Conservation (phyloP, 1,140 invertebrate genomes). For the Danaus plexippus region DNA sequence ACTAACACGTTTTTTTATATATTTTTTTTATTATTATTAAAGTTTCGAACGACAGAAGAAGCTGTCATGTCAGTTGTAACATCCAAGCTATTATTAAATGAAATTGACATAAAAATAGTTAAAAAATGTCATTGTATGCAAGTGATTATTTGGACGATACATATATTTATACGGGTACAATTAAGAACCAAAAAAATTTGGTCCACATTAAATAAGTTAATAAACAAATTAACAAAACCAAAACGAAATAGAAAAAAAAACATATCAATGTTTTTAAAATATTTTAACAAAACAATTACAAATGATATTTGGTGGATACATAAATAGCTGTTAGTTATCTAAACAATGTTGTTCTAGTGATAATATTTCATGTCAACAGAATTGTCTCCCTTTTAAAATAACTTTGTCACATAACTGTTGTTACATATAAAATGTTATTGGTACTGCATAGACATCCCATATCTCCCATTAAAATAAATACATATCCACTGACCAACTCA, state of each 20-base stretch:
- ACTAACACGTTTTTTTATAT: constrained; percentile 5
- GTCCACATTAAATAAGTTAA: constrained; percentile 55
- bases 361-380: too few relatives aligned
- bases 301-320: too few relatives aligned
- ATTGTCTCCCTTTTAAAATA: too few relatives aligned
- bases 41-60: constrained; percentile 2
- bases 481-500: too few relatives aligned
- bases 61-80: not conserved
- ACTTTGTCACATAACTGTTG: too few relatives aligned
- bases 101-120: constrained; percentile 37
- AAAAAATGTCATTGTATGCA: constrained; percentile 19
- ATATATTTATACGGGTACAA: constrained; percentile 34
- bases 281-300: too few relatives aligned
- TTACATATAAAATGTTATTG: too few relatives aligned
- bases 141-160: constrained; percentile 17
- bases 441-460: too few relatives aligned
- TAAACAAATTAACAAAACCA: constrained; percentile 23
- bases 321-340: too few relatives aligned
- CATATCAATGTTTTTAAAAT: too few relatives aligned
- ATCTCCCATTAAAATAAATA: too few relatives aligned
- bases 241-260: constrained; percentile 1
- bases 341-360: too few relatives aligned
- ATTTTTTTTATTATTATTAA: constrained; percentile 9
- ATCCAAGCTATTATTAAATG: constrained; percentile 19
- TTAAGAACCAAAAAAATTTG: constrained; percentile 47